Evolutionary conservation across 2,113 vertebrate genomes (phyloP), one percentile per base, ranked within the genome.

Genomic region (Myiozetetes cayanensis): DNA sequence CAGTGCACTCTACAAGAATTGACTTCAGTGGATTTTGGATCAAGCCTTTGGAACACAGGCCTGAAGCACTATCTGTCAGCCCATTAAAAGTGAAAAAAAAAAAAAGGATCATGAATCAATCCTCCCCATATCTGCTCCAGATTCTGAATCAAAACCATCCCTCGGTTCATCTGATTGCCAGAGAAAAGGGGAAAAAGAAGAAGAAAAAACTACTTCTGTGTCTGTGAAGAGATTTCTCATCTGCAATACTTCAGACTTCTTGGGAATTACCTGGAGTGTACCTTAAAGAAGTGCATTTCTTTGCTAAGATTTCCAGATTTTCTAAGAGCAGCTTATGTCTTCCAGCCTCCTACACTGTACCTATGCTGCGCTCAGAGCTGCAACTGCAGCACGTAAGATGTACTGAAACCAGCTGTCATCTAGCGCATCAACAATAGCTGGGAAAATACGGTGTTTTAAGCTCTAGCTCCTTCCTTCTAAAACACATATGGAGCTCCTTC

Each of bases 91-190:
- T 50, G 90, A 94, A 96, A 95, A 56, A 80, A 56, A 50, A 92
- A 44, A 44, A 84, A 96, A 91, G 24, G 28, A 65, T 87, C 73
- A 74, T 97, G 95, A 97, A 97, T 94, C 96, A 97, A 91, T 94
- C 52, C 80, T 96, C 89, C 86, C 56, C 91, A 0, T 96, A 93
- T 97, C 95, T 96, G 88, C 87, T 97, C 94, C 96, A 97, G 88
- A 97, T 90, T 94, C 85, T 86, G 83, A 97, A 97, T 96, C 92
- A 96, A 97, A 97, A 96, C 95, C 96, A 97, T 96, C 52, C 94
- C 68, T 77, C 5, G 0, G 68, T 84, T 95, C 71, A 53, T 94
- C 79, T 68, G 65, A 90, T 84, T 96, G 92, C 94, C 94, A 96
- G 85, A 84, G 49, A 78, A 94, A 87, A 78, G 41, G 37, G 24